These are phyloP conservation scores for Dreissena rostriformis DNA, from an alignment of 1,140 invertebrate species.

Conservation along the genomic window DNA sequence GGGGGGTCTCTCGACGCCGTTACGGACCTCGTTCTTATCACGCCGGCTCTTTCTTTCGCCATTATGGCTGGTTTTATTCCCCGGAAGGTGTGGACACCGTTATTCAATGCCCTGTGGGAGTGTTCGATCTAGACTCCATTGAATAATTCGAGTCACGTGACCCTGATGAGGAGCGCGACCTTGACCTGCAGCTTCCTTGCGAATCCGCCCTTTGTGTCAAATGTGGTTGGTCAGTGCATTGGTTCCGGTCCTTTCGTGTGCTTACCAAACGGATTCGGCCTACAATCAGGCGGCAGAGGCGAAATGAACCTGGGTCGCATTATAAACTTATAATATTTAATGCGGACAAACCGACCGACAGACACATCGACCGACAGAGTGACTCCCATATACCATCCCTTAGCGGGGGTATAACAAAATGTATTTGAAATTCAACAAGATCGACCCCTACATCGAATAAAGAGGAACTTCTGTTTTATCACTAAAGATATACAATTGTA, in stretches of 20 bases:
- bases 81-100: too few relatives aligned
- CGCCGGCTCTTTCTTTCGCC: conserved; percentile 65
- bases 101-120: conserved; percentile 14
- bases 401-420: too few relatives aligned
- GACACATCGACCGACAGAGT: too few relatives aligned
- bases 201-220: conserved; percentile 41
- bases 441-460: too few relatives aligned
- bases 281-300: conserved; percentile 60
- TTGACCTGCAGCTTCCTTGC: conserved; percentile 51
- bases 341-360: too few relatives aligned
- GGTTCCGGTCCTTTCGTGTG: conserved; percentile 55
- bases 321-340: conserved; percentile 6
- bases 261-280: conserved; percentile 52
- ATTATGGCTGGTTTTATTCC: conserved; percentile 50
- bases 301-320: conserved; percentile 68
- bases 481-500: too few relatives aligned
- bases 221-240: conserved; percentile 55
- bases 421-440: too few relatives aligned
- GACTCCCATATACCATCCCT: too few relatives aligned
- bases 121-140: conserved; percentile 53
- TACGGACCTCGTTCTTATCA: conserved; percentile 67
- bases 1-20: conserved; percentile 22
- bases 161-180: conserved; percentile 63
- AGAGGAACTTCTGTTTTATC: too few relatives aligned
- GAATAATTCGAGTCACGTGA: conserved; percentile 48